Percentiles rank a stretch among this genome's conserved stretches.
Conservation (phyloP, 2,797 vertebrate species). For the Podarcis siculus region DNA sequence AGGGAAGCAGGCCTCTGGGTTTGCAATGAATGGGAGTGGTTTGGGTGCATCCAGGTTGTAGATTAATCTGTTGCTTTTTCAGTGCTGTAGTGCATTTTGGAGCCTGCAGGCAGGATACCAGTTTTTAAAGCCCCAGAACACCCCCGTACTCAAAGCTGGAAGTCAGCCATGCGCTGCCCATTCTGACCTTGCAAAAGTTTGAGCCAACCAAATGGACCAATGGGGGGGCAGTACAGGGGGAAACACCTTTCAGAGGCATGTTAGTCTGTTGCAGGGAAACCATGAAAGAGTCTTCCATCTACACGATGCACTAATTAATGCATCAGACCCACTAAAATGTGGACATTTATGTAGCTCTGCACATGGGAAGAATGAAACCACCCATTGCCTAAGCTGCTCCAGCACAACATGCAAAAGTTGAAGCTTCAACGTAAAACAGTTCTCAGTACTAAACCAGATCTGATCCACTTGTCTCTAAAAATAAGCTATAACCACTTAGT, state of each 20-base stretch:
- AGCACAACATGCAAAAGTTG: neutral
- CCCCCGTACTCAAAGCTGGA: neutral
- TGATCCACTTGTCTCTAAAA: neutral
- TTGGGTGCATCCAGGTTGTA: constrained; percentile 4
- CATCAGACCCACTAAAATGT: neutral
- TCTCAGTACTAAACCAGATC: neutral
- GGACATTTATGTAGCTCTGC: neutral
- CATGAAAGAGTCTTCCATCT: neutral
- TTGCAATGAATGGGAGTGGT: neutral
- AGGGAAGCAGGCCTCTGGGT: neutral
- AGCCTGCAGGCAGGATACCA: neutral
- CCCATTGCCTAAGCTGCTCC: neutral
- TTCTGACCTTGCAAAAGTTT: neutral
- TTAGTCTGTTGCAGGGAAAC: neutral
- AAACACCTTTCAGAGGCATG: neutral
- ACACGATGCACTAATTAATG: neutral
- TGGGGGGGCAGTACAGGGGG: neutral
- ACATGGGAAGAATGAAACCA: neutral
- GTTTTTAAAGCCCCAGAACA: neutral
- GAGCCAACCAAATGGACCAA: neutral
- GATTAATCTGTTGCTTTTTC: neutral
- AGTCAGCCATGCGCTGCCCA: neutral
- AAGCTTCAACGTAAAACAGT: neutral
- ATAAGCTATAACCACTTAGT: neutral
- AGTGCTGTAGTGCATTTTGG: neutral